Evolutionary conservation across 2,888 invertebrate genomes (phyloP), one percentile per base, ranked within the genome.

Genomic region (Rhynchonema sp.): DNA sequence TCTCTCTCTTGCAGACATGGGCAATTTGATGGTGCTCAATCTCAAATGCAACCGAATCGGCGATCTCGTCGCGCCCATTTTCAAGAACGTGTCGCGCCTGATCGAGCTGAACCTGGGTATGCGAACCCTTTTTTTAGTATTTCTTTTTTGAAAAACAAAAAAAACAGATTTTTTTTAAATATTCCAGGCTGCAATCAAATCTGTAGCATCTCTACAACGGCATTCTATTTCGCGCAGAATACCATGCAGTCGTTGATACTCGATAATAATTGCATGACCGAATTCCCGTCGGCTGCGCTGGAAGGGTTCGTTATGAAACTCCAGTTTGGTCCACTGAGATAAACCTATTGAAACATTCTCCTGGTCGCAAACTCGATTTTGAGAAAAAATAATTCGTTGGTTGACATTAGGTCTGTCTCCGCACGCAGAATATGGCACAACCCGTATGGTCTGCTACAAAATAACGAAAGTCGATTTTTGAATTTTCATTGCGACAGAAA

Each of bases 1-100:
- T n/a, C 38, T 38, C 17, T 38, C 17, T 17, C 6, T 54, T 28
- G 17, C 54, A 54, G 54, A 28, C 49, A 58, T 62, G 60, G 13
- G 26, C 3, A 58, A 49, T 6, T 63, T 72, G 56, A 65, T 65
- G 58, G 65, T 69, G 3, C 64, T 72, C 56, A 71, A 72, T 57
- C 60, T 72, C 55, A 67, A 65, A n/a, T 73, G 72, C 66, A 72
- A 73, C 54, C 65, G 71, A 63, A 69, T 69, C 60, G 28, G 62
- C 27, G 28, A 49, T 3, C 58, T 62, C 26, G n/a, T 17, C 2
- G 59, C 28, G n/a, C 38, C 54, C 20, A 59, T 55, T 9, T 61
- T 61, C 38, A 57, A 26, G 13, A 46, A 55, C 46, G 25, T 17
- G 13, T 20, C 20, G 9, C 49, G 49, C 6, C n/a, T 49, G 20